These are phyloP conservation scores for Sciaenops ocellatus DNA, from an alignment of 2,797 vertebrate species.

Conservation along the genomic window DNA sequence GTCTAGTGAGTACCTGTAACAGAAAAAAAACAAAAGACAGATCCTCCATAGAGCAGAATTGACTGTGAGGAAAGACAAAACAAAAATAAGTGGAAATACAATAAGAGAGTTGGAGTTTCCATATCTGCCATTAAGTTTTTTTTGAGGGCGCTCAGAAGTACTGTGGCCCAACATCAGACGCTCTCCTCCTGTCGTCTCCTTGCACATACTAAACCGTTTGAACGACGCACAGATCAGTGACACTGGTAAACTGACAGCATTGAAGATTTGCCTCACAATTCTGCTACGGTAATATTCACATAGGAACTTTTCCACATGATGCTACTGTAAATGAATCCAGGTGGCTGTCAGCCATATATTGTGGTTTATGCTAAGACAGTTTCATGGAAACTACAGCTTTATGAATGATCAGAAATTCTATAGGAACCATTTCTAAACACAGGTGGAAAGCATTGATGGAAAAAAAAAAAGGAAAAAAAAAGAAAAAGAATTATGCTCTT, in stretches of 20 bases:
- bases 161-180: slow-evolving; percentile 22
- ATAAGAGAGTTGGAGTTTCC: background rate
- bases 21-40: slow-evolving; percentile 1
- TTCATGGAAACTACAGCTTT: slow-evolving; percentile 87
- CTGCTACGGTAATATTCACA: slow-evolving; percentile 63
- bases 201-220: slow-evolving; percentile 29
- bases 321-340: slow-evolving; percentile 41
- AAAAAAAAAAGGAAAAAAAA: slow-evolving; percentile 9
- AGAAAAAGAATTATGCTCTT: slow-evolving; percentile 5
- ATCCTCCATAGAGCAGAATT: slow-evolving; percentile 18
- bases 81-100: background rate
- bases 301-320: slow-evolving; percentile 30
- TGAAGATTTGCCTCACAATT: slow-evolving; percentile 21
- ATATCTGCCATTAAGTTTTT: slow-evolving; percentile 16
- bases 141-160: slow-evolving; percentile 33
- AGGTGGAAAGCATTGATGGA: slow-evolving; percentile 24
- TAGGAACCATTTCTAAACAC: slow-evolving; percentile 59
- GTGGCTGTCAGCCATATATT: slow-evolving; percentile 47
- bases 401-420: slow-evolving; percentile 63
- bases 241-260: slow-evolving; percentile 44
- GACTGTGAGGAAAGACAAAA: slow-evolving; percentile 32
- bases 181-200: background rate
- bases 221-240: slow-evolving; percentile 39
- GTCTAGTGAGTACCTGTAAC: slow-evolving; percentile 58
- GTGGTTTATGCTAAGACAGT: slow-evolving; percentile 69